Conservation (phyloP, 2,113 vertebrate species). For the Lathamus discolor region DNA sequence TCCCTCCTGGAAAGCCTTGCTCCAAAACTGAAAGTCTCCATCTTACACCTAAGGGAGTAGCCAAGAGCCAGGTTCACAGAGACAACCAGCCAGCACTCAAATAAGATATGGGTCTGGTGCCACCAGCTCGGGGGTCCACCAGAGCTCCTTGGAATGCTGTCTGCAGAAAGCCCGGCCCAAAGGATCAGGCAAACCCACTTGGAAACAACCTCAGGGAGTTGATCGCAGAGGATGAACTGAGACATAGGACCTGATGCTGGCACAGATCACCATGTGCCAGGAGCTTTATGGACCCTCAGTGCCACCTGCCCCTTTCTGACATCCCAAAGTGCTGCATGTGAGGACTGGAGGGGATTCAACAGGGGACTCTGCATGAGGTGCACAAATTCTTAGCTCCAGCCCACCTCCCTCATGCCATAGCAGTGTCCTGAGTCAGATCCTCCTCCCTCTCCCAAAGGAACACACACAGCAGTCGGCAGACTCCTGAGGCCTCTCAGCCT, state of each 20-base stretch:
- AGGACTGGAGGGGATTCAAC: not conserved
- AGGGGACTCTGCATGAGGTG: not conserved
- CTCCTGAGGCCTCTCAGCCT: not conserved
- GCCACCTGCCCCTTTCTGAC: not conserved
- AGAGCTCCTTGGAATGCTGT: not conserved
- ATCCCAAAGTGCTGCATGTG: not conserved
- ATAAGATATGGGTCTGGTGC: rapidly evolving
- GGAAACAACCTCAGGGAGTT: not conserved
- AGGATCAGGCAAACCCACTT: not conserved
- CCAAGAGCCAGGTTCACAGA: not conserved
- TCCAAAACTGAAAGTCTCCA: not conserved
- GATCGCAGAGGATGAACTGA: not conserved
- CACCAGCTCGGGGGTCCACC: not conserved
- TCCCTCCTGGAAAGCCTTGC: not conserved
- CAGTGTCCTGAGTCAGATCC: not conserved
- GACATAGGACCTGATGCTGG: not conserved
- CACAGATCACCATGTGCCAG: too few relatives aligned
- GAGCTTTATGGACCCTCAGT: not conserved
- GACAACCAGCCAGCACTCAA: not conserved
- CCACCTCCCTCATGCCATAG: not conserved
- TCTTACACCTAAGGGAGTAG: not conserved
- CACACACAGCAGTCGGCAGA: too few relatives aligned
- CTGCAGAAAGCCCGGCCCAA: not conserved
- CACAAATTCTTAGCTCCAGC: not conserved
- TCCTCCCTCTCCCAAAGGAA: not conserved